Percentiles rank a stretch among this genome's conserved stretches.
phyloP scores from a whole-genome alignment of 64 coral and sea anemone species.

The Montipora cactus region DNA sequence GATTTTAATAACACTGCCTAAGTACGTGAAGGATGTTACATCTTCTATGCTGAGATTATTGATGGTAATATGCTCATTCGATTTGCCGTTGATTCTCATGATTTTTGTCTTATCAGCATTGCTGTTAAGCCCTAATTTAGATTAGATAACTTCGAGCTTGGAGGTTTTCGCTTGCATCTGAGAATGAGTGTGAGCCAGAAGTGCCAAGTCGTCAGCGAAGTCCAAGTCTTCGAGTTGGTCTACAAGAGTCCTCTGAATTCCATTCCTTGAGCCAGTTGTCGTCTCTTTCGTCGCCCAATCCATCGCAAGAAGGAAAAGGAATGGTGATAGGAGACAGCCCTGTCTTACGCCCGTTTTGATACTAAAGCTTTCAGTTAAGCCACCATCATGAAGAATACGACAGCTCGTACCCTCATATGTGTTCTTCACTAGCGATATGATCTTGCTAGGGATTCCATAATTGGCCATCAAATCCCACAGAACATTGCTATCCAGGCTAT shows the following conservation, averaged over 20 bases:
- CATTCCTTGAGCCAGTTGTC: not conserved
- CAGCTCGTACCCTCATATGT: no score
- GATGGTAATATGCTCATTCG: not conserved
- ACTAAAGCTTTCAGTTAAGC: no score
- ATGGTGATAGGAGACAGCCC: not conserved
- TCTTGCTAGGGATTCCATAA: no score
- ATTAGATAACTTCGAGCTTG: not conserved
- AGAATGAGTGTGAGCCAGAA: not conserved
- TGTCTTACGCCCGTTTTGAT: not conserved
- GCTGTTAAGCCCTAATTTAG: not conserved
- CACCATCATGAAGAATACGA: no score
- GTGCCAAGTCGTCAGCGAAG: conserved; percentile 2
- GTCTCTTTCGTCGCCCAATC: not conserved
- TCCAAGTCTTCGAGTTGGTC: conserved; percentile 7
- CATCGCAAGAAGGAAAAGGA: not conserved
- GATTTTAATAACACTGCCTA: not conserved
- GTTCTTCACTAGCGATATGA: no score
- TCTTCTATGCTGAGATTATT: not conserved
- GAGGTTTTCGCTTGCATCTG: conserved; percentile 48
- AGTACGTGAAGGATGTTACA: not conserved
- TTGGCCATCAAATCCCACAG: no score
- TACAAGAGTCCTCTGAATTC: not conserved
- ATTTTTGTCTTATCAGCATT: not conserved
- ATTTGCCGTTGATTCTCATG: not conserved
- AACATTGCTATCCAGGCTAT: no score